Percentiles rank a stretch among this genome's conserved stretches.
These are phyloP conservation scores for Hirudinaria manillensis DNA, from an alignment of 2,888 invertebrate genomes.

Conservation along the genomic window DNA sequence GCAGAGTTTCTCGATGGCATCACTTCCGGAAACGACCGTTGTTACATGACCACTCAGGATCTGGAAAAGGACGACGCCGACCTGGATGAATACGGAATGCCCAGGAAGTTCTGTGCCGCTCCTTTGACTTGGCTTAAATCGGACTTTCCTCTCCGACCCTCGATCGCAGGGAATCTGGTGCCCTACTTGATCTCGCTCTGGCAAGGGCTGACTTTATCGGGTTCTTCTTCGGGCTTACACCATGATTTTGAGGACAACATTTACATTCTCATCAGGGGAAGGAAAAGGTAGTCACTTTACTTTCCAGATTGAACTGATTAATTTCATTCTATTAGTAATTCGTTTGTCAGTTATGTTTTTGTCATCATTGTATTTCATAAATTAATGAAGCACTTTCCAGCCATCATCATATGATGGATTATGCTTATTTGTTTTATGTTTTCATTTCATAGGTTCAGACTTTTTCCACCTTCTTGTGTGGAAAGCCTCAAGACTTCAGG, in stretches of 20 bases:
- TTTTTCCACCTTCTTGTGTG: constrained; percentile 34
- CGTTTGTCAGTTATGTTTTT: background rate
- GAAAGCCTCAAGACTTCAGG: constrained; percentile 30
- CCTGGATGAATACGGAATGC: constrained; percentile 35
- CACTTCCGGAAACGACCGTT: constrained; percentile 20
- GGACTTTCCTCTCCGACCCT: constrained; percentile 34
- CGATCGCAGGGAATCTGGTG: constrained; percentile 31
- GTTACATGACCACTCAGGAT: constrained; percentile 38
- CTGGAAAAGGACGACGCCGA: constrained; percentile 34
- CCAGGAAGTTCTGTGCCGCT: constrained; percentile 29
- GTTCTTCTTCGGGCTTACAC: constrained; percentile 36
- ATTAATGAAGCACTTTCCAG: background rate
- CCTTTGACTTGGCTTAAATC: constrained; percentile 27
- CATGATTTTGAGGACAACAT: constrained; percentile 38
- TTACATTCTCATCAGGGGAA: constrained; percentile 35
- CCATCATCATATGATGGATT: background rate
- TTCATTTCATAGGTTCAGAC: constrained; percentile 28
- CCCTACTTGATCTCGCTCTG: constrained; percentile 37
- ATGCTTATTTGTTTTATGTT: background rate
- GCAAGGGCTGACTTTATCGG: constrained; percentile 33
- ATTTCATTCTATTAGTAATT: constrained; percentile 1
- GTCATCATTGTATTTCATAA: background rate
- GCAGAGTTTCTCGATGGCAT: constrained; percentile 30
- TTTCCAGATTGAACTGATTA: background rate
- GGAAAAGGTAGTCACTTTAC: constrained; percentile 23